A percentile compares a stretch with the other conserved stretches of the same genome.
These are phyloP conservation scores for Desoria tigrina DNA, from an alignment of 2,888 invertebrate species.

Conservation along the genomic window DNA sequence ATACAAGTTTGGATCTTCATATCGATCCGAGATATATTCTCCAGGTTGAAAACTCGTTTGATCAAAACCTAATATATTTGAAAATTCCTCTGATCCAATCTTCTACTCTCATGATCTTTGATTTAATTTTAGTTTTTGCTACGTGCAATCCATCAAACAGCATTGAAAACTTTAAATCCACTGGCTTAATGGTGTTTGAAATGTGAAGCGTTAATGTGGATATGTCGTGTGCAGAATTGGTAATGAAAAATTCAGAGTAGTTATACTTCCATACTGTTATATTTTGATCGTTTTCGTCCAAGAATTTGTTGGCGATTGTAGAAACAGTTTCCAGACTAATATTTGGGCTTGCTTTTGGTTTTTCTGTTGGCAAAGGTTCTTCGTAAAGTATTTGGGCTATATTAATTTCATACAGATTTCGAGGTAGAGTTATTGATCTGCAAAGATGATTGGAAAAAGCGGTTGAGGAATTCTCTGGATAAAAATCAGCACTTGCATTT, in stretches of 20 bases:
- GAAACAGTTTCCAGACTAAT: too few relatives aligned
- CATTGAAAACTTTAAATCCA: too few relatives aligned
- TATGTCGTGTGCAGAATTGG: too few relatives aligned
- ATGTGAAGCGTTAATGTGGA: too few relatives aligned
- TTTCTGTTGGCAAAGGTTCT: too few relatives aligned
- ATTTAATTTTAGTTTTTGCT: neutral
- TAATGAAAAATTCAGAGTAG: neutral
- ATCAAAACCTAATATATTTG: neutral
- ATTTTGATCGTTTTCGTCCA: neutral
- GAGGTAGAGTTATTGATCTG: neutral
- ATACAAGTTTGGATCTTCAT: neutral
- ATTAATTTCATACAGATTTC: neutral
- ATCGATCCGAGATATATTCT: neutral
- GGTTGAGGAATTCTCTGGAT: neutral
- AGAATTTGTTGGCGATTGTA: neutral
- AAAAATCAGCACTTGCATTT: neutral
- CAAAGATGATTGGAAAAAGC: constrained; percentile 1
- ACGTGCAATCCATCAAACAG: neutral
- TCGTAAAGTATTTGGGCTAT: neutral
- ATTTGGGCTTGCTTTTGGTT: too few relatives aligned
- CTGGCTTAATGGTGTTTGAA: too few relatives aligned
- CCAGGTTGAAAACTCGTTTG: neutral
- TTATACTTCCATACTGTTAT: neutral
- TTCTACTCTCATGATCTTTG: neutral
- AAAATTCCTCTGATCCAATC: neutral